Conservation (phyloP, 1,140 invertebrate species). For the Agraylea sexmaculata region DNA sequence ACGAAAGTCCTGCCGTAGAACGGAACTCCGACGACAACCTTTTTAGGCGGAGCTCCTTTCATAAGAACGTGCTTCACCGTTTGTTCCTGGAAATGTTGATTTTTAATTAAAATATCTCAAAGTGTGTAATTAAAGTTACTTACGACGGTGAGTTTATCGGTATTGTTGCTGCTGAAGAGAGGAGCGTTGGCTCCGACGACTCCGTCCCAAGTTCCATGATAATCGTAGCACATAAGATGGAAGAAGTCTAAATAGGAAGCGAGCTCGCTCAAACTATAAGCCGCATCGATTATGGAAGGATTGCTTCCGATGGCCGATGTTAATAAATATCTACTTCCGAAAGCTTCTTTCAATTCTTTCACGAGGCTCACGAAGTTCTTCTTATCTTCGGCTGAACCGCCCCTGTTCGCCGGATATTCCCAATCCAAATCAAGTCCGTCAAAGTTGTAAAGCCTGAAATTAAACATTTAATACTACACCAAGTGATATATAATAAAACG, state of each 20-base stretch:
- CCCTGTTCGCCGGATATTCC: conserved; percentile 70
- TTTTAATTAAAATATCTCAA: neutral
- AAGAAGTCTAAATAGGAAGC: conserved; percentile 67
- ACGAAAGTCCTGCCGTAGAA: conserved; percentile 75
- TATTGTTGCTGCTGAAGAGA: conserved; percentile 36
- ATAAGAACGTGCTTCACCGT: conserved; percentile 64
- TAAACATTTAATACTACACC: neutral
- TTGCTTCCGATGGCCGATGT: conserved; percentile 67
- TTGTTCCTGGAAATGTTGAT: conserved; percentile 41
- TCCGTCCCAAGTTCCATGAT: conserved; percentile 73
- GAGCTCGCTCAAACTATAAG: conserved; percentile 64
- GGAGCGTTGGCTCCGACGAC: conserved; percentile 64
- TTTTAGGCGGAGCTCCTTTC: conserved; percentile 57
- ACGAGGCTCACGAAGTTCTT: conserved; percentile 63
- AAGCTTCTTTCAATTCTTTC: conserved; percentile 46
- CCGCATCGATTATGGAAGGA: conserved; percentile 54
- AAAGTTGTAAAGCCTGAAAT: conserved; percentile 57
- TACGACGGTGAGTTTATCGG: conserved; percentile 48
- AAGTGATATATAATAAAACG: conserved; percentile 10
- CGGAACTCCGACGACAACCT: conserved; percentile 71
- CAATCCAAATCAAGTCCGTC: conserved; percentile 77
- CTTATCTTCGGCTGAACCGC: conserved; percentile 60
- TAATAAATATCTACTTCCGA: conserved; percentile 42
- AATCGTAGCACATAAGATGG: conserved; percentile 85
- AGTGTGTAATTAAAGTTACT: too few species aligned